A percentile compares a stretch with the other conserved stretches of the same genome.
Evolutionary conservation across 2,113 vertebrate species (phyloP).

Genomic region (Capricornis sumatraensis): DNA sequence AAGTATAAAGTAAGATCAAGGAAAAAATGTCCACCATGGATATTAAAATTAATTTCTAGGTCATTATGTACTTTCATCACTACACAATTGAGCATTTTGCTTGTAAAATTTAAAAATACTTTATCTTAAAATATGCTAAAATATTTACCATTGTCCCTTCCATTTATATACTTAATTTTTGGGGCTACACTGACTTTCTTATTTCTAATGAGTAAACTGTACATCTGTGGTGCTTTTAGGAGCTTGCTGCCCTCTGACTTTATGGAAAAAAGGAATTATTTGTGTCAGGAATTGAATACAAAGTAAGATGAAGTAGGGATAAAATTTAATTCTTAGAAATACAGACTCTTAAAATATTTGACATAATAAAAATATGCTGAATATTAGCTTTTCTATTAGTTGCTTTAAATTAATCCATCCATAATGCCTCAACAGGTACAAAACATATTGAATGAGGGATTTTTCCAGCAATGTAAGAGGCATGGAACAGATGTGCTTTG

Average conservation of each 20-base stretch:
- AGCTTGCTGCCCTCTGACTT: background rate
- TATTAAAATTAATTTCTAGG: background rate
- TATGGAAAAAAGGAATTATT: background rate
- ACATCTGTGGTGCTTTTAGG: background rate
- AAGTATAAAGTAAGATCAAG: background rate
- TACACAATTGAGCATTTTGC: background rate
- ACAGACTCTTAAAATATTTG: slow-evolving; percentile 10
- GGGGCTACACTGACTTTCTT: background rate
- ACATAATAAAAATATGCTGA: slow-evolving; percentile 1
- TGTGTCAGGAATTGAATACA: background rate
- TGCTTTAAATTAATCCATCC: slow-evolving; percentile 50
- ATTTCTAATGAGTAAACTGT: background rate
- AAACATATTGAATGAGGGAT: slow-evolving; percentile 58
- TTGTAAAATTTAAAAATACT: background rate
- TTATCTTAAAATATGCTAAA: background rate
- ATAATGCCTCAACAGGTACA: slow-evolving; percentile 73
- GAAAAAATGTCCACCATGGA: background rate
- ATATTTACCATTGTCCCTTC: background rate
- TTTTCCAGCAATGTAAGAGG: slow-evolving; percentile 69
- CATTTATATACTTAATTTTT: background rate
- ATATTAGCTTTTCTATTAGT: slow-evolving; percentile 41
- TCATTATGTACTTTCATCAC: background rate
- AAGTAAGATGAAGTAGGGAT: background rate
- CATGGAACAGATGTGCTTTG: slow-evolving; percentile 81
- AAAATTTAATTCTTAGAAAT: background rate